Evolutionary conservation across 2,888 invertebrate species (phyloP), one percentile per base, ranked within the genome.

Genomic region (Coenonympha arcania): DNA sequence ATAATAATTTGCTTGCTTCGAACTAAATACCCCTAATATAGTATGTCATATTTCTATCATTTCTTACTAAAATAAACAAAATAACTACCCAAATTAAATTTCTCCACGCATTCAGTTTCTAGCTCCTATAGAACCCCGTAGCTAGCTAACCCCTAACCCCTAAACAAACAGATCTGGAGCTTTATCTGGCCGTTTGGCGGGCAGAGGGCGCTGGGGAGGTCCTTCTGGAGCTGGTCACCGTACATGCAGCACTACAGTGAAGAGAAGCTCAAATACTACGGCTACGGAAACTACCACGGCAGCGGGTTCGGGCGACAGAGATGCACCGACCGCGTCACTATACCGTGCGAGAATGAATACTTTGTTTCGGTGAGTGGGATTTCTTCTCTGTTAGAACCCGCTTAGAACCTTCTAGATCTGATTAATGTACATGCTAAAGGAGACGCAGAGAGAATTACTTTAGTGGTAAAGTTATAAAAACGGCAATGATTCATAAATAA

Each of bases 321-420:
- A 0, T 95, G 95, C 67, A 80, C 79, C 9, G 94, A 95, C 68
- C 88, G 92, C 41, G 89, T 95, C 40, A 90, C 94, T 1, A 90
- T 95, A 78, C 93, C 94, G 0, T 95, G 95, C 63, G 94, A 95
- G 66, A 91, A 92, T 48, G 95, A 95, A 65, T 94, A 95, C 68
- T 92, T 95, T 66, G 88, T 95, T 52, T 90, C 91, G 83, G 93
- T 89, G 58, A 82, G 80, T 33, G 5, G 22, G 5, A n/a, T 19
- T 16, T 9, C 16, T 15, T 18, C 3, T n/a, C n/a, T n/a, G n/a
- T 6, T 22, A 11, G n/a, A n/a, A n/a, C n/a, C n/a, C n/a, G n/a
- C n/a, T 22, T 13, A 22, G 13, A 11, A 2, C 4, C n/a, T 9
- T 36, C 11, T 6, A n/a, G n/a, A n/a, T n/a, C n/a, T n/a, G n/a